Evolutionary conservation across 2,113 vertebrate genomes (phyloP), one percentile per base, ranked within the genome.

Genomic region (Agapornis roseicollis): DNA sequence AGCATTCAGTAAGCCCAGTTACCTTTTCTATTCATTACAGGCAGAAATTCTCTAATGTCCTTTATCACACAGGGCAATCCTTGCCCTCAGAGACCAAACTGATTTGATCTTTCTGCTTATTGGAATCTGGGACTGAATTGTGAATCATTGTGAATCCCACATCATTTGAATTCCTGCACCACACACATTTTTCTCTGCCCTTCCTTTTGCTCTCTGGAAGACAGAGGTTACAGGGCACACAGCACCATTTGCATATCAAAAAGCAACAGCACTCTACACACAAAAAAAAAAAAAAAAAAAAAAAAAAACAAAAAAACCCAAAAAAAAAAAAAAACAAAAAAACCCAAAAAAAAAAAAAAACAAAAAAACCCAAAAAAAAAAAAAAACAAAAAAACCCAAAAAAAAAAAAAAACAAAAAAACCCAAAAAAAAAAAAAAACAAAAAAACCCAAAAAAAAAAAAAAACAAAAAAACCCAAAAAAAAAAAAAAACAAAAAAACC

Each of bases 181-280:
- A 83, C n/a, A 56, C 58, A 50, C 27, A 20, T 58, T 91, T 58
- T 73, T 77, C 85, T 91, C 58, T 90, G 86, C 47, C 81, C 65
- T 95, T 80, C 55, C 89, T 56, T 91, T 91, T 88, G 84, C 74
- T 91, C 70, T 94, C 88, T 68, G 28, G 55, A 96, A 96, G 72
- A 80, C 88, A 39, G 83, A 83, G 78, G 93, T 90, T 90, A 79
- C 16, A 81, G 4, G 37, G 86, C 52, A 73, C 60, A 92, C 41
- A 16, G 58, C 84, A 66, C 33, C 2, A 80, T 95, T 94, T 95
- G 74, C 94, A 87, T 87, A 88, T 66, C 79, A 87, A 95, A 95
- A 96, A 94, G 84, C 69, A 72, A 80, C 61, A 82, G 66, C 74
- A 58, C 49, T 82, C 85, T 31, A 64, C 41, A 88, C 55, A 64